Base-by-base conservation (phyloP, 2,113 vertebrate species). In the Meriones unguiculatus region DNA sequence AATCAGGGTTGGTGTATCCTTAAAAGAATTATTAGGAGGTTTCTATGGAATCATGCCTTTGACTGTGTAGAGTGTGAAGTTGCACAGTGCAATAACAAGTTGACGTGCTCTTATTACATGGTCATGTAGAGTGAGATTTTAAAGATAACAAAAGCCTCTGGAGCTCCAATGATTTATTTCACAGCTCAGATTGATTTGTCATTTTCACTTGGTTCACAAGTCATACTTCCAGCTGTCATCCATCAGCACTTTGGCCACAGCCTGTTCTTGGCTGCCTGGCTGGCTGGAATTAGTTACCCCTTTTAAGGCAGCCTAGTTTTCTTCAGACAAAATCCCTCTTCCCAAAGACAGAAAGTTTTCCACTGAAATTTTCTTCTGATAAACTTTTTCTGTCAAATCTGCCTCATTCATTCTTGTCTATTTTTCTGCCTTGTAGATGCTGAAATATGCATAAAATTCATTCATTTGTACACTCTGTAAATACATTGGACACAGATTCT, bases 231-330 rank as follows among this genome's bases (percentile, higher is more conserved):
- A 96, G 92, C 90, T 97, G 90, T 95, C 92, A 97, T 92, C 95
- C 87, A 97, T 98, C 97, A 93, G 85, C 96, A 97, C 84, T 95
- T 97, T 96, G 95, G 84, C 93, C 90, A 97, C 72, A 97, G 84
- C 38, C 76, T 93, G 90, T 93, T 98, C 75, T 97, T 97, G 95
- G 95, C 85, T 97, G 84, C 52, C 59, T 88, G n/a, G 95, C 57
- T 91, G 32, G 64, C 76, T 90, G 80, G 80, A 97, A 96, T 96
- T 97, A 96, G 97, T 91, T 97, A 93, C 95, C 59, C 87, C 95
- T 96, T 57, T 46, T 87, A 95, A 81, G 20, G 65, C 50, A 76
- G 90, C 35, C 75, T 93, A 35, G 35, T 92, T 96, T 95, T 92
- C 92, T 91, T 38, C 80, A 94, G 84, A 91, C 20, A 96, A 97